Evolutionary conservation across 2,888 invertebrate genomes (phyloP).

Genomic region (Nomada ruficornis): DNA sequence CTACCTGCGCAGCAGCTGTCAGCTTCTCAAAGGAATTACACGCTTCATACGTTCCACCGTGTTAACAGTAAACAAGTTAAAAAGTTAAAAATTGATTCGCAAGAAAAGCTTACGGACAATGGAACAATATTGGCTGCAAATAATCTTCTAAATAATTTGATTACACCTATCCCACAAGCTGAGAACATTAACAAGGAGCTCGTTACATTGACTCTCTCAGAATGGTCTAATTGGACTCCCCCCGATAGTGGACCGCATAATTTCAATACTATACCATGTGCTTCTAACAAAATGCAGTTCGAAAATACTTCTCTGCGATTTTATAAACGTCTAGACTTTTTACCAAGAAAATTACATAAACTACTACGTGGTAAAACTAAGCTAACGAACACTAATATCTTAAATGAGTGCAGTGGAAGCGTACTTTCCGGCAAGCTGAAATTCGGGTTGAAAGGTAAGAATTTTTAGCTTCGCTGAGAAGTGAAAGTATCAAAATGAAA

Average conservation of each 20-base stretch:
- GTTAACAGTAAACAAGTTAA: background rate
- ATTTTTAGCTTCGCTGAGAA: background rate
- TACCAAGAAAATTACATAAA: conserved; percentile 69
- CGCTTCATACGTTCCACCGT: background rate
- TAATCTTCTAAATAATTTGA: background rate
- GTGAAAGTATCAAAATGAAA: background rate
- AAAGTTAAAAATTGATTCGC: background rate
- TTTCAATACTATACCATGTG: too few species aligned
- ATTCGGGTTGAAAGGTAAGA: conserved; percentile 35
- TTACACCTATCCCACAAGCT: conserved; percentile 14
- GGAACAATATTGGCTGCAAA: background rate
- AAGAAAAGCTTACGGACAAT: background rate
- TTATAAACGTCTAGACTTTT: conserved; percentile 62
- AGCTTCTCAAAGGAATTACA: background rate
- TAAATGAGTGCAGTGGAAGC: conserved; percentile 25
- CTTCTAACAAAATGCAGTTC: background rate
- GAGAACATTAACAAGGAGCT: conserved; percentile 3
- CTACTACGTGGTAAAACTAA: conserved; percentile 64
- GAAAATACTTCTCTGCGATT: background rate
- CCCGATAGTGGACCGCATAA: background rate
- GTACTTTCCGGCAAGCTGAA: conserved; percentile 24
- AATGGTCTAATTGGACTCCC: conserved; percentile 79
- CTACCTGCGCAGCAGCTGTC: too few species aligned
- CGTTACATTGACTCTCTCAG: conserved; percentile 50
- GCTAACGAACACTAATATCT: conserved; percentile 44